Evolutionary conservation across 2,113 vertebrate species (phyloP).

Genomic region (Eulacestoma nigropectus): DNA sequence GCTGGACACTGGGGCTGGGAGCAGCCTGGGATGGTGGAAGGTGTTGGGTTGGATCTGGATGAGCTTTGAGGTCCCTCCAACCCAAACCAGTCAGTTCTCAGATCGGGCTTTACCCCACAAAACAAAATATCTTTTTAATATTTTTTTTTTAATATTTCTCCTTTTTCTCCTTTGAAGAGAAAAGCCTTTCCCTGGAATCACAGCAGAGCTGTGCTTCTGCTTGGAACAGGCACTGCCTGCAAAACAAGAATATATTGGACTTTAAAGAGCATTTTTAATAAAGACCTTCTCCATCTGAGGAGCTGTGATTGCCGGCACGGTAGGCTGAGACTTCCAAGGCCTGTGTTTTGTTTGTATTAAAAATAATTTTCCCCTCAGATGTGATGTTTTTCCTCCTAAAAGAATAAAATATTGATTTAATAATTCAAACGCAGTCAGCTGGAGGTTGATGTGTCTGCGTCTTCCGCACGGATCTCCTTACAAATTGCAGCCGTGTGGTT

Average conservation of each 20-base stretch:
- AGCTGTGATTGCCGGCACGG: not conserved
- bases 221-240: not conserved
- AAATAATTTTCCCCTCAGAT: not conserved
- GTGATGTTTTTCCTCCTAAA: not conserved
- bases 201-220: not conserved
- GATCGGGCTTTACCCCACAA: not conserved
- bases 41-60: not conserved
- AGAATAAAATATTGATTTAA: slow-evolving; percentile 21
- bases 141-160: too few relatives aligned
- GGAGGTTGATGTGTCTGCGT: not conserved
- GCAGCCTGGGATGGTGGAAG: not conserved
- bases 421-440: not conserved
- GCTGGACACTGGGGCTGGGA: not conserved
- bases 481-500: not conserved
- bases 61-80: fast-evolving
- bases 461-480: not conserved
- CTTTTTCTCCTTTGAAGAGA: not conserved
- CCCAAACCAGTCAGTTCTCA: not conserved
- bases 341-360: not conserved
- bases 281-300: not conserved
- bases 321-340: not conserved
- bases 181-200: not conserved
- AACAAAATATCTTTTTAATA: not conserved
- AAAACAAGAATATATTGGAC: not conserved
- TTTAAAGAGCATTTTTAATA: slow-evolving; percentile 49